Evolutionary conservation across 92 coral and sea anemone genomes (phyloP).

Genomic region (Isaurus tuberculatus): DNA sequence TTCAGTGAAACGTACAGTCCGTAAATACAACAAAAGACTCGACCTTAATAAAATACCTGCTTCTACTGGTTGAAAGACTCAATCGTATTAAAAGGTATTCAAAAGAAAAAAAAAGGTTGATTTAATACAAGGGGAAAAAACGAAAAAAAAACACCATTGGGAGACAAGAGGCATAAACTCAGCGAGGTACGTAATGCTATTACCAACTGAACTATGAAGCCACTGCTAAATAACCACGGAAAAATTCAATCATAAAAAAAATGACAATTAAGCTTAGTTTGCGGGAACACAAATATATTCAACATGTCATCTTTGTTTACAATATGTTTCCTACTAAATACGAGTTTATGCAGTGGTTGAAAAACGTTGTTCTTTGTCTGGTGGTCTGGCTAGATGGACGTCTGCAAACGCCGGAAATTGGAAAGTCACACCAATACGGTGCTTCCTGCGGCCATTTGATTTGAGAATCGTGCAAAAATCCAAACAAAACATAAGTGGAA

Average conservation of each 20-base stretch:
- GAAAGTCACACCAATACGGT: constrained; percentile 24
- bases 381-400: constrained; percentile 28
- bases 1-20: not conserved
- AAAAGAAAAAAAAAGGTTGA: too few species aligned
- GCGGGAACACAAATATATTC: constrained; percentile 20
- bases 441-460: constrained; percentile 20
- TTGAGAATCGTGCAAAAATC: constrained; percentile 5
- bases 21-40: not conserved
- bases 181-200: too few species aligned
- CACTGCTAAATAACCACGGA: too few species aligned
- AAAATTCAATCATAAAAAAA: too few species aligned
- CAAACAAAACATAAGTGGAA: constrained; percentile 5
- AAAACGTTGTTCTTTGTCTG: constrained; percentile 30
- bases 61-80: too few species aligned
- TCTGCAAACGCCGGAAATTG: constrained; percentile 47
- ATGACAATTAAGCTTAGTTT: not conserved
- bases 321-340: constrained; percentile 31
- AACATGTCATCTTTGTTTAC: constrained; percentile 24
- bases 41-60: too few species aligned
- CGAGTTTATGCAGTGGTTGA: constrained; percentile 32
- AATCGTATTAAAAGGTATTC: too few species aligned
- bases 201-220: too few species aligned
- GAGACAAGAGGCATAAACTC: too few species aligned
- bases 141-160: too few species aligned
- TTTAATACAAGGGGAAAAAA: too few species aligned